phyloP scores from a whole-genome alignment of 2,113 vertebrate species.

The Neomonachus schauinslandi region DNA sequence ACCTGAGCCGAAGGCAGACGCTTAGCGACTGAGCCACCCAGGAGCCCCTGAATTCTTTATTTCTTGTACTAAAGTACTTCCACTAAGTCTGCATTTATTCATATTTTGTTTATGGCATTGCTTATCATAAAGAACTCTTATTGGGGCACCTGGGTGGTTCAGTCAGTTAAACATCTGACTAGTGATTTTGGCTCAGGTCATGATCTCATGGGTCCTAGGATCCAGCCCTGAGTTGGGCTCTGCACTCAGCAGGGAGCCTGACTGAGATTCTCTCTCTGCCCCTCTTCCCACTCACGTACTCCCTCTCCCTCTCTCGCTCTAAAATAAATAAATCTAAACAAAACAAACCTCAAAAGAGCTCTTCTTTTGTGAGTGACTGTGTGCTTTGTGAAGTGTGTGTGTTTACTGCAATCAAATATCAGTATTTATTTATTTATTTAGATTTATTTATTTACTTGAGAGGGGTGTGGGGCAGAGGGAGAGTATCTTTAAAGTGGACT shows the following conservation, averaged over 20 bases:
- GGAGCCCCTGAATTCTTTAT: background rate
- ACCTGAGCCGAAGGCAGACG: too few relatives aligned
- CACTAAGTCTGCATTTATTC: background rate
- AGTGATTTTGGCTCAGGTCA: background rate
- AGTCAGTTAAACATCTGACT: background rate
- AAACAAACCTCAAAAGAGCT: background rate
- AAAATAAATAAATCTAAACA: background rate
- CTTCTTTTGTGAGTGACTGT: background rate
- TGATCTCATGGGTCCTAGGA: background rate
- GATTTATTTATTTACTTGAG: background rate
- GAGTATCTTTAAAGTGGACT: background rate
- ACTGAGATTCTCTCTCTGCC: background rate
- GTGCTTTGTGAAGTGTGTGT: background rate
- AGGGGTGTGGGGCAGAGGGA: background rate
- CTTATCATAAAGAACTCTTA: background rate
- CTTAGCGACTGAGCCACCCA: too few relatives aligned
- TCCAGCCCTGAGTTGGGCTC: background rate
- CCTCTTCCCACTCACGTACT: background rate
- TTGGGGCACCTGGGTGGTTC: background rate
- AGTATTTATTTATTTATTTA: background rate
- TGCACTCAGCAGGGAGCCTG: background rate
- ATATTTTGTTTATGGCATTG: background rate
- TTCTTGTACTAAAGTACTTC: background rate
- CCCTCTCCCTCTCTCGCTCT: background rate
- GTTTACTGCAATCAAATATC: background rate